Conservation (phyloP, 2,888 invertebrate genomes). For the Cyaniris semiargus region DNA sequence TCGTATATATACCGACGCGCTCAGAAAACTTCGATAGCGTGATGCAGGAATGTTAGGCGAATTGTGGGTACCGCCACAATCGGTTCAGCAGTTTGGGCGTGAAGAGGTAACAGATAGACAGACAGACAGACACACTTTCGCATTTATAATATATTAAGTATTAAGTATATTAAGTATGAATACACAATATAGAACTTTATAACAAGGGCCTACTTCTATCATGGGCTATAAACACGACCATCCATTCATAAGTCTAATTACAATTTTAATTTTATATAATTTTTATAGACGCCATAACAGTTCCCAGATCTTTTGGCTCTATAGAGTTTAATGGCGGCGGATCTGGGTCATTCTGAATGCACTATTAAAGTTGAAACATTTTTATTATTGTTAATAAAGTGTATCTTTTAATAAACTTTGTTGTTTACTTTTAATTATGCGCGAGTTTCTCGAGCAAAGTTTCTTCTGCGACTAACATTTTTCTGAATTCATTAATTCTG, state of each 20-base stretch:
- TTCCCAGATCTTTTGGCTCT: not conserved
- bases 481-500: constrained; percentile 31
- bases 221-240: not conserved
- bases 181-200: too few species aligned
- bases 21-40: too few species aligned
- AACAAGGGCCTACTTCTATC: too few species aligned
- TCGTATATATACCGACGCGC: too few species aligned
- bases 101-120: too few species aligned
- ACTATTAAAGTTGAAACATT: constrained; percentile 21
- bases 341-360: constrained; percentile 4
- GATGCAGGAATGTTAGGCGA: too few species aligned
- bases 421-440: constrained; percentile 25
- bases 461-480: constrained; percentile 4
- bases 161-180: too few species aligned
- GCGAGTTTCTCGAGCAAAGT: not conserved
- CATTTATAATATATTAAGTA: too few species aligned
- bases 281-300: not conserved
- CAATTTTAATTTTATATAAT: constrained; percentile 7
- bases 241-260: not conserved
- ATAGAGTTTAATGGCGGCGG: not conserved
- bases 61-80: too few species aligned
- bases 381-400: constrained; percentile 29
- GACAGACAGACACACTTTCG: too few species aligned
- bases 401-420: constrained; percentile 21
- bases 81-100: too few species aligned